Evolutionary conservation across 2,888 invertebrate genomes (phyloP).

Genomic region (Microctonus aethiopoides): DNA sequence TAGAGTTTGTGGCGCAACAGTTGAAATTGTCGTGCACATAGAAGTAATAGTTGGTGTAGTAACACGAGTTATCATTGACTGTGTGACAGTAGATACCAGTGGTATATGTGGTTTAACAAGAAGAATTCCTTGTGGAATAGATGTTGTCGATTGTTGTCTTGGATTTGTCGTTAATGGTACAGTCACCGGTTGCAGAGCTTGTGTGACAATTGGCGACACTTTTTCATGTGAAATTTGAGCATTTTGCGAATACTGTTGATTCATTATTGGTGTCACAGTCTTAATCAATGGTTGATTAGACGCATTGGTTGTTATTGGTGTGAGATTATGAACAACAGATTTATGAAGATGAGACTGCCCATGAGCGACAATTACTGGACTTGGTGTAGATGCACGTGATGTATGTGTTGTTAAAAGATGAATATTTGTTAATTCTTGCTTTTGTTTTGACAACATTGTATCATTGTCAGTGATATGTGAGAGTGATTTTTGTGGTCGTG

Average conservation of each 20-base stretch:
- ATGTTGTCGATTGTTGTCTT: slow-evolving; percentile 36
- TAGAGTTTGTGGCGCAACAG: slow-evolving; percentile 28
- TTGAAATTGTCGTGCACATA: slow-evolving; percentile 31
- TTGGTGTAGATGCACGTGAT: slow-evolving; percentile 69
- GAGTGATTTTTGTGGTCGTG: slow-evolving; percentile 51
- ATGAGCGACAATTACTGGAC: slow-evolving; percentile 68
- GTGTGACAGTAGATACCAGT: slow-evolving; percentile 52
- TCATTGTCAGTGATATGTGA: slow-evolving; percentile 45
- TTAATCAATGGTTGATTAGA: slow-evolving; percentile 57
- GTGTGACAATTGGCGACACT: slow-evolving; percentile 26
- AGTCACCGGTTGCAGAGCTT: slow-evolving; percentile 30
- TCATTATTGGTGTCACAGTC: slow-evolving; percentile 54
- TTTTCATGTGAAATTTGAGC: slow-evolving; percentile 46
- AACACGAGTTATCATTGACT: slow-evolving; percentile 50
- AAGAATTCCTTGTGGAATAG: slow-evolving; percentile 47
- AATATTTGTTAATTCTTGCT: slow-evolving; percentile 68
- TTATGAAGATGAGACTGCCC: slow-evolving; percentile 58
- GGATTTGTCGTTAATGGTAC: slow-evolving; percentile 21
- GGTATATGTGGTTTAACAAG: slow-evolving; percentile 51
- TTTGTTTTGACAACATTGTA: slow-evolving; percentile 53
- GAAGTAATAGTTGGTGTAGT: slow-evolving; percentile 46
- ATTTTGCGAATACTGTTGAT: slow-evolving; percentile 47
- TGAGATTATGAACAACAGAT: slow-evolving; percentile 50
- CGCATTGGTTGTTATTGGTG: slow-evolving; percentile 42
- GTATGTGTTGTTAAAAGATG: slow-evolving; percentile 77